Percentiles rank a stretch among this genome's conserved stretches.
Conservation (phyloP, 1,140 invertebrate species). For the Ceratoteleas bidentatus region DNA sequence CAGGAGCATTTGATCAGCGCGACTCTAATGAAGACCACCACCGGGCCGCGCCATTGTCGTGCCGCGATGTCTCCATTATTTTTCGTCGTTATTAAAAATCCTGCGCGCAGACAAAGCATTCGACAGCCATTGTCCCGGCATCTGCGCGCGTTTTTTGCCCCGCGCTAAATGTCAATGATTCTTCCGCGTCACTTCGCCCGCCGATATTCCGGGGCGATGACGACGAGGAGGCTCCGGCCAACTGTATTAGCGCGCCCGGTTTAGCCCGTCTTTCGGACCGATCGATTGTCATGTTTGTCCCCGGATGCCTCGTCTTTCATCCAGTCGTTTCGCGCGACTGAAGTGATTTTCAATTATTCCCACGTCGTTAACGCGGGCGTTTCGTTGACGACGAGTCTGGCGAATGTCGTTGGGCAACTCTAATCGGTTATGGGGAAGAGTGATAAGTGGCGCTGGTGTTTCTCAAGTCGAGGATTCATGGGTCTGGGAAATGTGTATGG, state of each 20-base stretch:
- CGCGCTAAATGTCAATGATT: constrained; percentile 71
- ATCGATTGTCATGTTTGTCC: constrained; percentile 60
- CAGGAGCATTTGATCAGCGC: constrained; percentile 69
- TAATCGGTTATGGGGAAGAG: too few relatives aligned
- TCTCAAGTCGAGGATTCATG: too few relatives aligned
- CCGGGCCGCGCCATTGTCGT: constrained; percentile 52
- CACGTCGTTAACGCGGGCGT: constrained; percentile 33
- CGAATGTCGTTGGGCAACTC: not conserved
- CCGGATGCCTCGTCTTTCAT: constrained; percentile 22
- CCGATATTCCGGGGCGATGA: constrained; percentile 41
- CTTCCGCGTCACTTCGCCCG: constrained; percentile 64
- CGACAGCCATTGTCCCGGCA: constrained; percentile 70
- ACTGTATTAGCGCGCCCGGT: constrained; percentile 53
- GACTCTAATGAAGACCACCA: constrained; percentile 71
- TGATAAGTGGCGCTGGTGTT: too few relatives aligned
- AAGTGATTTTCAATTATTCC: constrained; percentile 48
- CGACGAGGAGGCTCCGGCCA: constrained; percentile 30
- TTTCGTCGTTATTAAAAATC: constrained; percentile 73
- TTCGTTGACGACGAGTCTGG: not conserved
- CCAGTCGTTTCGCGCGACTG: constrained; percentile 16
- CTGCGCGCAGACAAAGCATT: constrained; percentile 70
- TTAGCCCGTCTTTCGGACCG: constrained; percentile 51
- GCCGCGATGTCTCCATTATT: constrained; percentile 71
- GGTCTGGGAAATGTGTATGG: too few relatives aligned
- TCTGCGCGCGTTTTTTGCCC: constrained; percentile 68